Percentiles rank a stretch among this genome's conserved stretches.
These are phyloP conservation scores for Dolichotis patagonum DNA, from an alignment of 2,113 vertebrate genomes.

Conservation along the genomic window DNA sequence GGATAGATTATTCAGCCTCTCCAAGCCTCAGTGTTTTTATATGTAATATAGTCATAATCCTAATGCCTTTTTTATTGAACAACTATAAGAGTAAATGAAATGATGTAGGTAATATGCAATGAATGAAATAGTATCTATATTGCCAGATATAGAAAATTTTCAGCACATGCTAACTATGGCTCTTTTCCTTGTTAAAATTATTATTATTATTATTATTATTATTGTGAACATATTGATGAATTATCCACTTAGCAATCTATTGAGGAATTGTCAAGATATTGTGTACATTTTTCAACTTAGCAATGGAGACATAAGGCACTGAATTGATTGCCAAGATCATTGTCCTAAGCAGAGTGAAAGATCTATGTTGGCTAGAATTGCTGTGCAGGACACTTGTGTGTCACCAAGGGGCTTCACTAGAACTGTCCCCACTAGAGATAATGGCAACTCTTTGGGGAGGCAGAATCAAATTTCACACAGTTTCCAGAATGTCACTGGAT, in stretches of 20 bases:
- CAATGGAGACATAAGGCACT: background rate
- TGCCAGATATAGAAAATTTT: background rate
- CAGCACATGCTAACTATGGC: background rate
- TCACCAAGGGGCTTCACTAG: background rate
- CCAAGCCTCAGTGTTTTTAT: background rate
- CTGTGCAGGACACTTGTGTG: background rate
- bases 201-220: background rate
- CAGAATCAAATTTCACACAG: slow-evolving; percentile 39
- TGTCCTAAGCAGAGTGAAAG: background rate
- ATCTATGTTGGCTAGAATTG: background rate
- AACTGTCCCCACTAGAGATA: background rate
- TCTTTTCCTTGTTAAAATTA: background rate
- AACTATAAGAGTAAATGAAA: background rate
- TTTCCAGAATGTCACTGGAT: slow-evolving; percentile 22
- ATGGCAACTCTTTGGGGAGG: background rate
- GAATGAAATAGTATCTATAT: background rate
- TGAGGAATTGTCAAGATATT: background rate
- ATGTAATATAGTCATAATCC: background rate
- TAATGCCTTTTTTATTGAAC: background rate
- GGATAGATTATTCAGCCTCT: background rate
- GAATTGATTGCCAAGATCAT: background rate
- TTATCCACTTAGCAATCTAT: background rate
- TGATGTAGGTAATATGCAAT: background rate
- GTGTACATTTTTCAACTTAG: background rate
- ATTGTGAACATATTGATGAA: background rate